Base-by-base conservation (phyloP, 2,113 vertebrate genomes). In the Dunckerocampus dactyliophorus region DNA sequence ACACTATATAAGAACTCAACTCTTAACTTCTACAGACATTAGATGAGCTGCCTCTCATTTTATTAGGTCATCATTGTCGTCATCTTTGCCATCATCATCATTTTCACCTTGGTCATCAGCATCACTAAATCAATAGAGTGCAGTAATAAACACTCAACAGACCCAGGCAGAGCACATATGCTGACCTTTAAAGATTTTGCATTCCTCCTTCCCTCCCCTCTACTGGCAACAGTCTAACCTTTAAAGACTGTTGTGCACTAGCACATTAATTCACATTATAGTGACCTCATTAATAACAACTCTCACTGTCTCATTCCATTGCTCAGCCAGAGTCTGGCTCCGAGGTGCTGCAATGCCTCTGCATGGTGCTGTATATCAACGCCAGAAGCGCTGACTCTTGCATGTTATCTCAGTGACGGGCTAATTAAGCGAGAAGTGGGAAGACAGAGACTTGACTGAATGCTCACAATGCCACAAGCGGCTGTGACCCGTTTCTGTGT, bases 261-360 rank as follows among this genome's bases (percentile, higher is more conserved):
- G 86, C 88, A 85, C 87, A 90, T 90, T 90, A 90, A 90, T 92
- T 91, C 86, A 88, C 86, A 89, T 92, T 89, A 90, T 84, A 80
- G 86, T 75, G 70, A 90, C 84, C 87, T 89, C 89, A 90, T 91
- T 90, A 91, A 89, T 90, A 89, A 89, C 87, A 86, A 86, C 83
- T 82, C 76, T 78, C 84, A 71, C 71, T 80, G 81, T 82, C 80
- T 82, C 72, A 34, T 82, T 82, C 84, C 75, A 74, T 71, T 58
- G 65, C 71, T 77, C 58, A 65, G 69, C 74, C 73, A 71, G 74
- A 70, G 81, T 72, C 80, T 78, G 71, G 76, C 80, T 83, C 69
- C 49, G 70, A 79, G 79, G 62, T 70, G 55, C 67, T n/a, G 69
- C 70, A 67, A 69, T 74, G 79, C 79, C 64, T 77, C 75, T 6